Evolutionary conservation across 92 coral and sea anemone genomes (phyloP).

Genomic region (Scolanthus callimorphus): DNA sequence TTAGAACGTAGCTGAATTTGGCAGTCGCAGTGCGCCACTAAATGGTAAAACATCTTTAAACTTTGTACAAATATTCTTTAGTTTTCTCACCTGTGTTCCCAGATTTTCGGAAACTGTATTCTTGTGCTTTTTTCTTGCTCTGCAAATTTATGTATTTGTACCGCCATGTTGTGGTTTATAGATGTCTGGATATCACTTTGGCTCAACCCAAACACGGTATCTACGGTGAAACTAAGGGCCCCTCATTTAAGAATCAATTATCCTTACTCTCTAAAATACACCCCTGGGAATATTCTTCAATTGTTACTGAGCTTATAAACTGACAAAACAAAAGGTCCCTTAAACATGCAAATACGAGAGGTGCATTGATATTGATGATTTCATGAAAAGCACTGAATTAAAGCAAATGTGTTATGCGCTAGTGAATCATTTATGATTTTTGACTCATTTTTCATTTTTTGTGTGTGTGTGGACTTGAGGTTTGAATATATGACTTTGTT

Average conservation of each 20-base stretch:
- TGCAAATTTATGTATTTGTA: conserved; percentile 4
- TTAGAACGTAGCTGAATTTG: too few species aligned
- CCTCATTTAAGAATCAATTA: background rate
- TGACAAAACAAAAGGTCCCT: background rate
- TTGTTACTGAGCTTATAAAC: background rate
- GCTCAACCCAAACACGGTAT: too few species aligned
- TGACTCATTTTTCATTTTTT: background rate
- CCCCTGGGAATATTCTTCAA: background rate
- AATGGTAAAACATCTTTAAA: too few species aligned
- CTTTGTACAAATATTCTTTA: too few species aligned
- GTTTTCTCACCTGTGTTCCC: conserved; percentile 49
- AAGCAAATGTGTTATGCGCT: background rate
- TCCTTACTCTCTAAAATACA: background rate
- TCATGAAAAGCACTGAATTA: background rate
- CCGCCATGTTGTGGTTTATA: conserved; percentile 5
- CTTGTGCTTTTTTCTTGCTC: background rate
- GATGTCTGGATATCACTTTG: too few species aligned
- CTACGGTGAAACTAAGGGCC: background rate
- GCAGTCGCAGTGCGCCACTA: too few species aligned
- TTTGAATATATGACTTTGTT: too few species aligned
- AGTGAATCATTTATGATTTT: background rate
- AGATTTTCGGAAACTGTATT: conserved; percentile 37
- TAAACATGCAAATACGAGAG: background rate
- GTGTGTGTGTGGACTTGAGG: too few species aligned
- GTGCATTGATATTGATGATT: background rate